A percentile compares a stretch with the other conserved stretches of the same genome.
Conservation (phyloP, 1,140 invertebrate species). For the Leptinotarsa texana region DNA sequence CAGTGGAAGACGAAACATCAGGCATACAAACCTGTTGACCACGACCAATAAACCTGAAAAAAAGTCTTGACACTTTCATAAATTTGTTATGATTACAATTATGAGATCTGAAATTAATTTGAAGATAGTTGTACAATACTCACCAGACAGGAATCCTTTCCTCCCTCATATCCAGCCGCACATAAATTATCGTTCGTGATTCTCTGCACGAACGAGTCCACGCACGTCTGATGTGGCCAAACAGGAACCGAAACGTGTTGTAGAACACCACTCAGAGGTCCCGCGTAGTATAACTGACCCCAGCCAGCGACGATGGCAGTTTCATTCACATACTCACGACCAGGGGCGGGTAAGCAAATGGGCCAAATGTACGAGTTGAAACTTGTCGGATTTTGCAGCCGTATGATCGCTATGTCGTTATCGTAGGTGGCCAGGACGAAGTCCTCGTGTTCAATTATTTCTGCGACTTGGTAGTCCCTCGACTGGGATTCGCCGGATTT, state of each 20-base stretch:
- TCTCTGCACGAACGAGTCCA: constrained; percentile 64
- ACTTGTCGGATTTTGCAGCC: constrained; percentile 66
- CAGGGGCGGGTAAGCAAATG: constrained; percentile 76
- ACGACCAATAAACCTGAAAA: too few relatives aligned
- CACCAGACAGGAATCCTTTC: constrained; percentile 81
- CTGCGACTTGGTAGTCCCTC: constrained; percentile 67
- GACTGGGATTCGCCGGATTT: constrained; percentile 65
- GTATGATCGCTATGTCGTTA: constrained; percentile 82
- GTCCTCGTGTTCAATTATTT: constrained; percentile 67
- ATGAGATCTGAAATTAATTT: too few relatives aligned
- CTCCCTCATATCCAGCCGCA: constrained; percentile 71
- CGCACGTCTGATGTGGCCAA: constrained; percentile 75
- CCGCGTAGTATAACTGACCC: constrained; percentile 69
- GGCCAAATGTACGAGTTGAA: constrained; percentile 83
- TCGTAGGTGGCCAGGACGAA: constrained; percentile 69
- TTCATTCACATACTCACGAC: constrained; percentile 64
- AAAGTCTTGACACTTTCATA: too few relatives aligned
- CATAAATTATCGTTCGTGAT: constrained; percentile 71
- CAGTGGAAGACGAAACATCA: too few relatives aligned
- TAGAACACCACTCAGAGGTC: constrained; percentile 69
- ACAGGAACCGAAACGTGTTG: constrained; percentile 80
- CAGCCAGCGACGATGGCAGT: constrained; percentile 75
- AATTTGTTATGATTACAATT: too few relatives aligned
- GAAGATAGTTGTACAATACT: constrained; percentile 10
- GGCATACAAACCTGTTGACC: too few relatives aligned